Percentiles rank a stretch among this genome's conserved stretches.
phyloP scores from a whole-genome alignment of 92 coral and sea anemone genomes.

The Desmophyllum pertusum region DNA sequence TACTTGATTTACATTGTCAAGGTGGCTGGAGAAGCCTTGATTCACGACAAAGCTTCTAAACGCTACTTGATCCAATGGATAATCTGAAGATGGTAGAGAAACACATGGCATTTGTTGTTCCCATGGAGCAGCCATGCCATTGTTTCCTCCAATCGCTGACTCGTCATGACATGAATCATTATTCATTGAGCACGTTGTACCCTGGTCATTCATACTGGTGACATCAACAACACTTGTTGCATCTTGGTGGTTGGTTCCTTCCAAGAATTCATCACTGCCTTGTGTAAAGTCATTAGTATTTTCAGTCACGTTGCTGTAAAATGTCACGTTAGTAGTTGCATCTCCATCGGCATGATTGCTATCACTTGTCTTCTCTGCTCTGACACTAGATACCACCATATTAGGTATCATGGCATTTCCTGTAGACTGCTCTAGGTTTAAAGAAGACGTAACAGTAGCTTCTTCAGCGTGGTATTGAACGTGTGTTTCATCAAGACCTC shows the following conservation, averaged over 20 bases:
- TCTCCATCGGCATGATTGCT: neutral
- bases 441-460: neutral
- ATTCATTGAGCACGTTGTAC: neutral
- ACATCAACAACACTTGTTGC: no score
- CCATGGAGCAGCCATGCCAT: neutral
- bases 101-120: conserved; percentile 11
- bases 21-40: conserved; percentile 19
- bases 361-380: neutral
- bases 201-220: neutral
- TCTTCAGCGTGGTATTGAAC: conserved; percentile 13
- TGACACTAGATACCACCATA: neutral
- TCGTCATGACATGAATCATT: neutral
- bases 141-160: neutral
- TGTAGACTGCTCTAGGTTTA: neutral
- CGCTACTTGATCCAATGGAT: neutral
- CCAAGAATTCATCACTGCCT: neutral
- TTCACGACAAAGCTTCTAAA: conserved; percentile 25
- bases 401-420: neutral
- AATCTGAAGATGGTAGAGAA: neutral
- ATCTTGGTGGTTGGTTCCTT: neutral
- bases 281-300: neutral
- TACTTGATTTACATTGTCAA: neutral
- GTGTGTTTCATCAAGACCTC: neutral
- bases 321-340: neutral
- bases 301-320: neutral